Evolutionary conservation across 2,888 invertebrate species (phyloP), one percentile per base, ranked within the genome.

Genomic region (Amiota communis): DNA sequence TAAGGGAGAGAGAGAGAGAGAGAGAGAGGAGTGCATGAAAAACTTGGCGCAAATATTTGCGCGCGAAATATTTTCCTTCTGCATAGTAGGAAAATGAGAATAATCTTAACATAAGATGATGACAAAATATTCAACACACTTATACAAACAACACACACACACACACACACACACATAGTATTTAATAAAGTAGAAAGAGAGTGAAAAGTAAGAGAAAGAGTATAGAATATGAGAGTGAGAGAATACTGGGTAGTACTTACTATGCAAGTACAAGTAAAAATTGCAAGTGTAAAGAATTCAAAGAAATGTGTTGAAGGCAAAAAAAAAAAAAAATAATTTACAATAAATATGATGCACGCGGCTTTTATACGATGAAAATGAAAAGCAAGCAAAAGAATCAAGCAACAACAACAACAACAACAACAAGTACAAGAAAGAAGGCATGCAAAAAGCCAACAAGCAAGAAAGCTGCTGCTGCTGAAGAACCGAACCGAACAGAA

Each of bases 281-380:
- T 20, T 63, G 67, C 64, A 72, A 65, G 53, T 64, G 53, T 47
- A 61, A n/a, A 69, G 23, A 63, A 69, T 51, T 36, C 47, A 65
- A 70, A 61, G 13, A 20, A 73, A 68, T 51, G 64, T 63, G 51
- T 59, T 47, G 53, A 48, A 10, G 15, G 36, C 17, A 20, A 17
- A 65, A 48, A 15, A 48, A 48, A 15, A 13, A 64, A 64, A 13
- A 46, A 64, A 36, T 2, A 64, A 64, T 2, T 4, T 2, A 51
- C 48, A 48, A 51, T 9, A 15, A 36, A 36, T 6, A 36, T 36
- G 36, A 36, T 36, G 36, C 36, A 36, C 36, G 36, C 36, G 36
- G 36, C 36, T 36, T 36, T 36, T 36, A 36, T 17, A 59, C 59
- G 20, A 59, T 36, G 36, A 59, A 20, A 59, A 15, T 59, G 17